Conservation (phyloP, 2,113 vertebrate genomes). For the Chloropsis cyanopogon region DNA sequence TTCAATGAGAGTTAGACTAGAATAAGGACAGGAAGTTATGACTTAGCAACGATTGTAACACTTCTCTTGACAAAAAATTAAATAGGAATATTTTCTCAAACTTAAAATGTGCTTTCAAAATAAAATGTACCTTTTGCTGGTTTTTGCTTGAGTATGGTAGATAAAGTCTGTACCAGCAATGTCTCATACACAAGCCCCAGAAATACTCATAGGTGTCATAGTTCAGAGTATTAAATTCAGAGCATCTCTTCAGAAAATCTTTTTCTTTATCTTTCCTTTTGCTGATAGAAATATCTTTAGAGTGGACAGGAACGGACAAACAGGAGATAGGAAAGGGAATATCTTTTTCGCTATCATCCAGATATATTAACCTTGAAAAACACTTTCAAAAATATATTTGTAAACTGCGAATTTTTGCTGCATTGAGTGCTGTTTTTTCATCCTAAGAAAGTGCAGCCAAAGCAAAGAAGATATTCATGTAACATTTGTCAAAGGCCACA, state of each 20-base stretch:
- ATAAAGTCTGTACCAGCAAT: neutral
- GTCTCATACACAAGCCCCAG: neutral
- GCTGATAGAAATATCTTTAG: neutral
- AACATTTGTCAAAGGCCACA: neutral
- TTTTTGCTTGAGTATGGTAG: neutral
- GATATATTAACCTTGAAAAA: neutral
- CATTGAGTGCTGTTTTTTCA: neutral
- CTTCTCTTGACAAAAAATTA: neutral
- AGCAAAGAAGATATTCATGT: neutral
- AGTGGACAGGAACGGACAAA: neutral
- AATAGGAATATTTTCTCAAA: neutral
- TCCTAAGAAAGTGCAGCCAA: neutral
- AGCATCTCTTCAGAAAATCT: neutral
- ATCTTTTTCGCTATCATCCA: neutral
- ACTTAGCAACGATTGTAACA: neutral
- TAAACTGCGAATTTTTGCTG: neutral
- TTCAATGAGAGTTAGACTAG: neutral
- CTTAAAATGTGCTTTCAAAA: neutral
- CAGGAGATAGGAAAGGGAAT: neutral
- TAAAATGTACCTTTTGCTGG: neutral
- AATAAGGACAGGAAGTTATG: neutral
- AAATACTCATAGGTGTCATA: neutral
- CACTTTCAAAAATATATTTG: neutral
- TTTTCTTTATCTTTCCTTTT: neutral
- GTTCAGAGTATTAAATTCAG: neutral